Conservation (phyloP, 1,140 invertebrate species). For the Megathymus violae region DNA sequence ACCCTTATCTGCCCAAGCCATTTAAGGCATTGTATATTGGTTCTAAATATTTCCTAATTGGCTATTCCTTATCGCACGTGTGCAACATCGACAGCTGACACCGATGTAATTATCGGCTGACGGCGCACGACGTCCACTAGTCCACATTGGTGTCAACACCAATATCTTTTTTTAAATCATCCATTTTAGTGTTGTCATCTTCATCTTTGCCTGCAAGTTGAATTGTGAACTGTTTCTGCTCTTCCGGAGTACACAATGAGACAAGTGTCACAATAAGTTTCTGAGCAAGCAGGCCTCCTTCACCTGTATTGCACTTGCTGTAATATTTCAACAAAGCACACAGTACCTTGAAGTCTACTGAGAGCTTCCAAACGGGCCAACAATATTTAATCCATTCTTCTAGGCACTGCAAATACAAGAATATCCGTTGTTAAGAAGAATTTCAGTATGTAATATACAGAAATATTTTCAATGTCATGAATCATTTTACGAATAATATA, state of each 20-base stretch:
- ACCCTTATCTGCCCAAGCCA: too few species aligned
- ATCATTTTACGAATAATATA: too few species aligned
- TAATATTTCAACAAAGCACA: slow-evolving; percentile 60
- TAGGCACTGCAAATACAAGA: slow-evolving; percentile 61
- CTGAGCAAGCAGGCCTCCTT: slow-evolving; percentile 41
- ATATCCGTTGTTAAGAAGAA: too few species aligned
- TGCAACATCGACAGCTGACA: too few species aligned
- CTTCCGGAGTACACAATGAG: slow-evolving; percentile 48
- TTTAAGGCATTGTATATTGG: too few species aligned
- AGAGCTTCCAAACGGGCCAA: slow-evolving; percentile 67
- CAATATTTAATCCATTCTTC: slow-evolving; percentile 64
- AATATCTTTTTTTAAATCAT: slow-evolving; percentile 8
- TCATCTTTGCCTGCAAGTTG: slow-evolving; percentile 6
- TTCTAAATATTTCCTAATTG: too few species aligned
- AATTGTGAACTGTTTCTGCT: slow-evolving; percentile 41
- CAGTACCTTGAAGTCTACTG: slow-evolving; percentile 55
- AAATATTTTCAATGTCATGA: too few species aligned
- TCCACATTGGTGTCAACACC: slow-evolving; percentile 5
- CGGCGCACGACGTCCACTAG: too few species aligned
- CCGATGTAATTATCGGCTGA: too few species aligned
- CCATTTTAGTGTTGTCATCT: slow-evolving; percentile 4
- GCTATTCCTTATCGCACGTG: too few species aligned
- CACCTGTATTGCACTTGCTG: slow-evolving; percentile 48
- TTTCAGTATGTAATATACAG: too few species aligned
- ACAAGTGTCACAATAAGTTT: slow-evolving; percentile 57